Evolutionary conservation across 2,888 invertebrate genomes (phyloP).

Genomic region (Cheilosia vulpina): DNA sequence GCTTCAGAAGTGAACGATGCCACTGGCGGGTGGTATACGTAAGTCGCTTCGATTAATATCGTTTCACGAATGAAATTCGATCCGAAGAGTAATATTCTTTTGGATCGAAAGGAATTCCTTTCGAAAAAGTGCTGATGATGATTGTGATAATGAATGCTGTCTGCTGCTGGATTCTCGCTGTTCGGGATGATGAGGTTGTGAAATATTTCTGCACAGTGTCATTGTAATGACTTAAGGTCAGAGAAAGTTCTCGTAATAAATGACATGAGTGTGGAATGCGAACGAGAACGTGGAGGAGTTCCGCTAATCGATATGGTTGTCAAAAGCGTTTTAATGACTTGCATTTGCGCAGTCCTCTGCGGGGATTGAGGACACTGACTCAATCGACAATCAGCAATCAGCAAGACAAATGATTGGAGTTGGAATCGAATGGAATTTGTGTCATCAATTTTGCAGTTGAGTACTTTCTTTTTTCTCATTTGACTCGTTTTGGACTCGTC

Average conservation of each 20-base stretch:
- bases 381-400: neutral
- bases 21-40: slow-evolving; percentile 57
- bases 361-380: neutral
- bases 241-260: slow-evolving; percentile 58
- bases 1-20: slow-evolving; percentile 29
- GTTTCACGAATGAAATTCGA: slow-evolving; percentile 61
- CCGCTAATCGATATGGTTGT: slow-evolving; percentile 47
- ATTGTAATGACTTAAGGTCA: slow-evolving; percentile 26
- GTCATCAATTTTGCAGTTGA: too few relatives aligned
- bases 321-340: neutral
- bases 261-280: slow-evolving; percentile 18
- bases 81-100: slow-evolving; percentile 28
- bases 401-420: too few relatives aligned
- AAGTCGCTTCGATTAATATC: slow-evolving; percentile 54
- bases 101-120: slow-evolving; percentile 5
- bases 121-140: neutral
- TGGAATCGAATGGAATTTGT: too few relatives aligned
- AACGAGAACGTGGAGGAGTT: slow-evolving; percentile 11
- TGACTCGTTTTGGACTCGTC: too few relatives aligned
- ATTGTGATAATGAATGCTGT: neutral
- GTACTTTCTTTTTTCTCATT: too few relatives aligned
- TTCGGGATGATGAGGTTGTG: slow-evolving; percentile 18
- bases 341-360: neutral
- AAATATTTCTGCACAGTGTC: slow-evolving; percentile 13
- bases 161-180: slow-evolving; percentile 1